A percentile compares a stretch with the other conserved stretches of the same genome.
phyloP scores from a whole-genome alignment of 2,113 vertebrate genomes.

The Triplophysa tibetana region DNA sequence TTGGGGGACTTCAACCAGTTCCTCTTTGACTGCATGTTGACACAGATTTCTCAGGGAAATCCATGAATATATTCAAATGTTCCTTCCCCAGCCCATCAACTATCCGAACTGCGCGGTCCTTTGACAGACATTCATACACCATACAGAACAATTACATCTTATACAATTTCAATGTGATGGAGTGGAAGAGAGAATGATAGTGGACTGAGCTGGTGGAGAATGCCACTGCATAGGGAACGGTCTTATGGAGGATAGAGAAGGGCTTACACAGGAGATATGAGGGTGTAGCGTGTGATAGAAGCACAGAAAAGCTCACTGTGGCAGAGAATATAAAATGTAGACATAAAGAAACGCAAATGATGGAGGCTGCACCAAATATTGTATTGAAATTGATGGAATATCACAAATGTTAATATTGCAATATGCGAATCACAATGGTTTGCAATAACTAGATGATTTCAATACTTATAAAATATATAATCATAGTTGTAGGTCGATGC shows the following conservation, averaged over 20 bases:
- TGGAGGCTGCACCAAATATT: no score
- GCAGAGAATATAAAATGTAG: conserved; percentile 1
- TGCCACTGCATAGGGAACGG: not conserved
- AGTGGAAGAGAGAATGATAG: not conserved
- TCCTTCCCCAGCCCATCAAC: conserved; percentile 13
- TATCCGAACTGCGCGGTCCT: not conserved
- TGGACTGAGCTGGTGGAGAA: conserved; percentile 3
- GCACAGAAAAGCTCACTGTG: not conserved
- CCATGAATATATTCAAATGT: conserved; percentile 53
- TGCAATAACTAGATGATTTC: no score
- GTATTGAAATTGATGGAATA: no score
- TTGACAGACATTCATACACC: conserved; percentile 13
- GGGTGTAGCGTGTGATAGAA: not conserved
- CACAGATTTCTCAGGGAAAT: conserved; percentile 46
- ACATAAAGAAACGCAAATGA: not conserved
- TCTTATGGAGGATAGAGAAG: not conserved
- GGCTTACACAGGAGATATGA: not conserved
- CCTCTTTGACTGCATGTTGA: conserved; percentile 41
- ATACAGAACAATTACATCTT: conserved; percentile 2
- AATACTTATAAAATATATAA: no score
- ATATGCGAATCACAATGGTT: no score
- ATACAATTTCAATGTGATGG: not conserved
- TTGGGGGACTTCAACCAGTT: conserved; percentile 37
- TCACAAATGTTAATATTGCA: no score
- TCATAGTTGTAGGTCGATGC: no score